Percentiles rank a stretch among this genome's conserved stretches.
These are phyloP conservation scores for Arvicanthis niloticus DNA, from an alignment of 2,113 vertebrate species.

Conservation along the genomic window DNA sequence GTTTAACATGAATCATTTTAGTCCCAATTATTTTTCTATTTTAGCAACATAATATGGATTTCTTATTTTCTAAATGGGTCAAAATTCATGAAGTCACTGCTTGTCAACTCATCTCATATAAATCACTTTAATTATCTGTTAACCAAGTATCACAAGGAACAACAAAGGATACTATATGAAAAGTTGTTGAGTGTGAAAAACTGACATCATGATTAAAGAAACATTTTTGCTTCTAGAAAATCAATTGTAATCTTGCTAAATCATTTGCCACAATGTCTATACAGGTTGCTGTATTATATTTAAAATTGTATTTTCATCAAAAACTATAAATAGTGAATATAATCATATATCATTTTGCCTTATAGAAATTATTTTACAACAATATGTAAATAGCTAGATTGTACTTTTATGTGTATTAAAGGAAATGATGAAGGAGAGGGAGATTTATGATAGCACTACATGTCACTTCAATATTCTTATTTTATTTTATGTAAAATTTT, in stretches of 20 bases:
- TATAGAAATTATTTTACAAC: background rate
- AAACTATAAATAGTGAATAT: background rate
- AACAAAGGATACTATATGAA: background rate
- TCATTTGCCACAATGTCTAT: background rate
- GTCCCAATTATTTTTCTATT: constrained; percentile 54
- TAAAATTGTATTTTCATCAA: background rate
- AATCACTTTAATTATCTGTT: constrained; percentile 72
- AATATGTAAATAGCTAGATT: background rate
- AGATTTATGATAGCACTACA: background rate
- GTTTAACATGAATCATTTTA: constrained; percentile 71
- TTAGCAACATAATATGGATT: constrained; percentile 53
- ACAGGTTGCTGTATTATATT: background rate
- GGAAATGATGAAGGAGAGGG: rapidly evolving
- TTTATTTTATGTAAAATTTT: background rate
- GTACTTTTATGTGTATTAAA: background rate
- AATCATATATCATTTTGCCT: background rate
- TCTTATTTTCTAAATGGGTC: constrained; percentile 70
- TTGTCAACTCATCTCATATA: constrained; percentile 61
- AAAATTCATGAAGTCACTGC: constrained; percentile 56
- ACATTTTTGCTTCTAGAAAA: background rate
- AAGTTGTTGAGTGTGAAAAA: constrained; percentile 18
- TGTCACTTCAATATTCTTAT: background rate
- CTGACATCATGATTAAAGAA: background rate
- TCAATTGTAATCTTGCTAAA: background rate
- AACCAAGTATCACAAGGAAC: background rate